Base-by-base conservation (phyloP, 2,888 invertebrate species). In the Lithosia quadra region DNA sequence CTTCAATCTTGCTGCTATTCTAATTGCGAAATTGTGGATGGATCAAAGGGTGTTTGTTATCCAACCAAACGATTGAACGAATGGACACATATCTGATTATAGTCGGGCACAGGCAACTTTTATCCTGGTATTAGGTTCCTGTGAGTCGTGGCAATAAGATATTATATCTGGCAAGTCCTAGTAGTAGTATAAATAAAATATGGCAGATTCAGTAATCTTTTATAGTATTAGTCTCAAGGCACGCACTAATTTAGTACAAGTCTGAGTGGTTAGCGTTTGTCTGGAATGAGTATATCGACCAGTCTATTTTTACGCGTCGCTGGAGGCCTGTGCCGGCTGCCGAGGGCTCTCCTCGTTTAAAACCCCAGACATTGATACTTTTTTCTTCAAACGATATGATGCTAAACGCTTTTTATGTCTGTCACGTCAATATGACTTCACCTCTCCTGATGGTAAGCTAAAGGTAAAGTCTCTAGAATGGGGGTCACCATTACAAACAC, bases 271-370 rank as follows among this genome's bases (percentile, higher is more conserved):
- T 34, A 13, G 58, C 57, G 43, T 67, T 56, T 39, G 76, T 79
- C 79, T 79, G 81, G 43, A 58, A 39, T 24, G 28, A 75, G 73
- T 71, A 73, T 88, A 89, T 89, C 87, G 88, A 89, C 86, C 86
- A 74, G 76, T 77, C 85, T 89, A 90, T 90, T 88, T 86, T 86
- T 88, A 89, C 39, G 43, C 81, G 72, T 62, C 79, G 79, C 66
- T 81, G 43, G 43, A 69, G 77, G 76, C 75, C 53, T 65, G 49
- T 43, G 57, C 78, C 72, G 68, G 55, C 39, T 57, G 64, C 77
- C 72, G 69, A 66, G 63, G 59, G 49, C 65, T 71, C 78, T 72
- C 74, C 75, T 71, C 61, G 43, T 68, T 71, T 69, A 72, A 74
- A 70, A 72, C 65, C 61, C 53, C 34, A 18, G 22, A 34, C 5